phyloP scores from a whole-genome alignment of 2,888 invertebrate genomes.

The Adineta ricciae region DNA sequence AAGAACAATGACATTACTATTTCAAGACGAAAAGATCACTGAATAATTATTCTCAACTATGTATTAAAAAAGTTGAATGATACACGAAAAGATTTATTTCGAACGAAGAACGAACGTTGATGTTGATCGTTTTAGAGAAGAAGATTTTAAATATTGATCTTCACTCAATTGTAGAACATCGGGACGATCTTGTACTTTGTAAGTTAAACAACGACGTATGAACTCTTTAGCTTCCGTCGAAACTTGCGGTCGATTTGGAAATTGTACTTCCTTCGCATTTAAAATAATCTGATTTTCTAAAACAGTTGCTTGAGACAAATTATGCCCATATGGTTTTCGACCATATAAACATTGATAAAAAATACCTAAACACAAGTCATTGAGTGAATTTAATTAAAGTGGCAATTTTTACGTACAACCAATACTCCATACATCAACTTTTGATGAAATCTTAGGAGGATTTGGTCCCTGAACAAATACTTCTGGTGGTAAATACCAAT shows the following conservation, averaged over 20 bases:
- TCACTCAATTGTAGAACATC: conserved; percentile 88
- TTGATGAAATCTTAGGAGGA: conserved; percentile 99
- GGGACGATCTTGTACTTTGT: conserved; percentile 95
- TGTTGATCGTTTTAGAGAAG: conserved; percentile 51
- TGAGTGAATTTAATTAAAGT: neutral
- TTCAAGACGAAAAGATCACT: too few relatives aligned
- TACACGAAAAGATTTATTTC: neutral
- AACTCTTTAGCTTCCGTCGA: conserved; percentile 98
- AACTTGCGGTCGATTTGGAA: conserved; percentile 94
- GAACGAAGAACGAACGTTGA: conserved; percentile 17
- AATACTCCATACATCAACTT: conserved; percentile 99
- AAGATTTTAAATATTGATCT: conserved; percentile 94
- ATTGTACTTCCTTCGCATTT: conserved; percentile 97
- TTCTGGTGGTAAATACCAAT: conserved; percentile 99
- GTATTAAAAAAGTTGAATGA: neutral
- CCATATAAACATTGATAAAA: conserved; percentile 99
- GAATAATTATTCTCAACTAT: too few relatives aligned
- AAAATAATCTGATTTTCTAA: conserved; percentile 98
- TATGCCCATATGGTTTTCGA: conserved; percentile 84
- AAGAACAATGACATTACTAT: too few relatives aligned
- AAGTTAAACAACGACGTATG: conserved; percentile 92
- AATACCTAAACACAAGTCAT: conserved; percentile 59
- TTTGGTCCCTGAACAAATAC: conserved; percentile 98
- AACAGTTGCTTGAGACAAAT: conserved; percentile 98
- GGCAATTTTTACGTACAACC: conserved; percentile 60